Evolutionary conservation across 2,113 vertebrate genomes (phyloP).

Genomic region (Collichthys lucidus): DNA sequence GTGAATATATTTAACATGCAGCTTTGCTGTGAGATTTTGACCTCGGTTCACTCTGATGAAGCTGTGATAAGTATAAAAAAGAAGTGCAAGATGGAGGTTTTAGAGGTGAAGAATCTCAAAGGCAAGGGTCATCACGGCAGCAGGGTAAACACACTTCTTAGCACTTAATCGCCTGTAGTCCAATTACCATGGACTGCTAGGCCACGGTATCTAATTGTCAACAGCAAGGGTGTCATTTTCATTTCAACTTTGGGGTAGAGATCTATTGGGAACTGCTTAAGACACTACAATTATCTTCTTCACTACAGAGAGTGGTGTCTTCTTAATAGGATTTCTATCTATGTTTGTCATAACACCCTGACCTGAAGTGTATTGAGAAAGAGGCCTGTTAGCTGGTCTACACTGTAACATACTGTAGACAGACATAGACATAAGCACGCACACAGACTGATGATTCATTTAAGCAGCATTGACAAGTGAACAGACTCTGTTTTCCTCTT

Average conservation of each 20-base stretch:
- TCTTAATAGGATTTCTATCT: constrained; percentile 10
- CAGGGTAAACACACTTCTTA: constrained; percentile 36
- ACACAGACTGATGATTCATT: neutral
- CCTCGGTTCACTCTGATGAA: constrained; percentile 28
- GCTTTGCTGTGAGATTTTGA: neutral
- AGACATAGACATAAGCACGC: neutral
- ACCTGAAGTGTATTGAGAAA: neutral
- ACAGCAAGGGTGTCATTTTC: constrained; percentile 37
- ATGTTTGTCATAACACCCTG: constrained; percentile 16
- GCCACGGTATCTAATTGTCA: constrained; percentile 40
- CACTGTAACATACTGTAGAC: too few relatives aligned
- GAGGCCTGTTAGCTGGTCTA: neutral
- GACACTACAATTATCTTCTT: constrained; percentile 23
- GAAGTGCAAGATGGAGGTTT: constrained; percentile 14
- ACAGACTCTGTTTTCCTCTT: neutral
- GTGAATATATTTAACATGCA: neutral
- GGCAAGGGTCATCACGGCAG: constrained; percentile 31
- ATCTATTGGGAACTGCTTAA: constrained; percentile 21
- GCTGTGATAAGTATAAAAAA: neutral
- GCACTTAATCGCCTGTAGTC: constrained; percentile 60
- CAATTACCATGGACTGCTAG: constrained; percentile 56
- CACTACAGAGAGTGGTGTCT: neutral
- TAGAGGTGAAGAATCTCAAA: constrained; percentile 34
- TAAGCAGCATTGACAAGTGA: too few relatives aligned
- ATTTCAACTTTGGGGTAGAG: neutral